Evolutionary conservation across 2,888 invertebrate genomes (phyloP), one percentile per base, ranked within the genome.

Genomic region (Mycalesis mineus): DNA sequence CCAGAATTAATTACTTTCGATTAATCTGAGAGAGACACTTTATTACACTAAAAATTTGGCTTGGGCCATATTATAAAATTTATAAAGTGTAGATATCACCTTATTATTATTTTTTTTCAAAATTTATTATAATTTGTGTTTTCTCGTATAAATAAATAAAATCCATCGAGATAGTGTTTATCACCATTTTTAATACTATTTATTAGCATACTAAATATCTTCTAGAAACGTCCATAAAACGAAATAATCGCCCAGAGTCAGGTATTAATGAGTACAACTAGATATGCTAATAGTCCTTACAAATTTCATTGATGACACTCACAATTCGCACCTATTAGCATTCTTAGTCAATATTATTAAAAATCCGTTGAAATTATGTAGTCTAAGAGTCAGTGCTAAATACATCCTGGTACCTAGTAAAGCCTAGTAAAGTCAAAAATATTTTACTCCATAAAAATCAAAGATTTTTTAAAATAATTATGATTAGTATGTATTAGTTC

Each of bases 211-310:
- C 47, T 15, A 15, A 15, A 29, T 31, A 11, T 47, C 5, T 47
- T 29, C 13, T 47, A 31, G 47, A 33, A 47, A 15, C 47, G 11
- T 33, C 47, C 7, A 47, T 33, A 33, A n/a, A 42, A 33, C 15
- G 15, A 33, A 11, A 5, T 14, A 33, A 33, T 22, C 13, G 47
- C 1, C 14, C 33, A 15, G 9, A 31, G 47, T 33, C 15, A 5
- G 15, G 31, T 47, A 42, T 40, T 47, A 51, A 55, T 48, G 42
- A 50, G 52, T 42, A 39, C 15, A 55, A 61, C 59, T 37, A 59
- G 57, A 60, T 62, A 57, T 60, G 58, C 37, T 57, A 60, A 62
- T 62, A 41, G 36, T 36, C 14, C 36, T 42, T 17, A 53, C 45
- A 39, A 47, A 53, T 37, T 56, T 59, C 56, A 60, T 58, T 64